A percentile compares a stretch with the other conserved stretches of the same genome.
These are phyloP conservation scores for Rhyacophila evoluta DNA, from an alignment of 2,888 invertebrate species.

Conservation along the genomic window DNA sequence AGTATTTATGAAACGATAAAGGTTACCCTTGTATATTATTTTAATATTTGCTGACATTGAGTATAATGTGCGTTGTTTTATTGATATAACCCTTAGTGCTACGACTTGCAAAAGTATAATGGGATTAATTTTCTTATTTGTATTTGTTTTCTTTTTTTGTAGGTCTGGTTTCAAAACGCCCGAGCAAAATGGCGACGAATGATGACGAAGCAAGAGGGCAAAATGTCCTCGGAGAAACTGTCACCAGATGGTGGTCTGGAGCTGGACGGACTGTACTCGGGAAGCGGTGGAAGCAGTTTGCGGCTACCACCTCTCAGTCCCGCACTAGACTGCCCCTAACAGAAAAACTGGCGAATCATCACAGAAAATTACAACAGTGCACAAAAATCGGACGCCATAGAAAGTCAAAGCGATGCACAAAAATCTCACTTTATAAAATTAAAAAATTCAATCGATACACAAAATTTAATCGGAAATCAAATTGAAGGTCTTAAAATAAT, in stretches of 20 bases:
- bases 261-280: slow-evolving; percentile 71
- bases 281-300: slow-evolving; percentile 70
- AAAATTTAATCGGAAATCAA: neutral
- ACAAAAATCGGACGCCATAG: neutral
- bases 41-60: too few species aligned
- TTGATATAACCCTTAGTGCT: neutral
- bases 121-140: neutral
- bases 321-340: slow-evolving; percentile 81
- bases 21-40: too few species aligned
- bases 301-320: slow-evolving; percentile 67
- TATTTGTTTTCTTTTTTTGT: slow-evolving; percentile 58
- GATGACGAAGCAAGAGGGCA: slow-evolving; percentile 84
- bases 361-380: neutral
- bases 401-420: neutral
- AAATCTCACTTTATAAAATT: too few species aligned
- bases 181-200: slow-evolving; percentile 93
- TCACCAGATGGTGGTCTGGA: slow-evolving; percentile 75
- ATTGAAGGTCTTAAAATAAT: neutral
- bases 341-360: neutral
- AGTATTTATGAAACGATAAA: too few species aligned
- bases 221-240: slow-evolving; percentile 76
- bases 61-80: too few species aligned
- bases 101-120: neutral
- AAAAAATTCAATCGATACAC: neutral
- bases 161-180: slow-evolving; percentile 98